Percentiles rank a stretch among this genome's conserved stretches.
These are phyloP conservation scores for Bubalus kerabau DNA, from an alignment of 2,113 vertebrate species.

Conservation along the genomic window DNA sequence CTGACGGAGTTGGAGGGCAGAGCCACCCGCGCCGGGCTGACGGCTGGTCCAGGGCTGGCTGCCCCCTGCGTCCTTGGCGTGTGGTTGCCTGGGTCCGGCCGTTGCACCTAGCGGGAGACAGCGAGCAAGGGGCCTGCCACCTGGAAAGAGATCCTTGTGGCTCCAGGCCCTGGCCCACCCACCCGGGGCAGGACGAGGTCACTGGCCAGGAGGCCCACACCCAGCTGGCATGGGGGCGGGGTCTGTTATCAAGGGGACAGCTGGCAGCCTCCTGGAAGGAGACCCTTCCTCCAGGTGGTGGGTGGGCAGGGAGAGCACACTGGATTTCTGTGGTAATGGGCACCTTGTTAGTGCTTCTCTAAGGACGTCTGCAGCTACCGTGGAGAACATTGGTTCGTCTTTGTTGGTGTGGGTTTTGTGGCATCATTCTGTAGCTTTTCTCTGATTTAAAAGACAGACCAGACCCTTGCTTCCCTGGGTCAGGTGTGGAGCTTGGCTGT, in stretches of 20 bases:
- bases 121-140: not conserved
- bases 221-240: not conserved
- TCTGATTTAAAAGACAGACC: too few relatives aligned
- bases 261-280: not conserved
- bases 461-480: fast-evolving
- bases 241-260: not conserved
- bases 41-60: not conserved
- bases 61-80: not conserved
- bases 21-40: too few relatives aligned
- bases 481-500: not conserved
- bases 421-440: fast-evolving
- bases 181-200: not conserved
- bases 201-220: fast-evolving
- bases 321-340: fast-evolving
- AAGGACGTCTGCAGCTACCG: fast-evolving
- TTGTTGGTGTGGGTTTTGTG: fast-evolving
- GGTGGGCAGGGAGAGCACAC: fast-evolving
- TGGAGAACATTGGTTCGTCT: fast-evolving
- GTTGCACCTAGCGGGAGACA: not conserved
- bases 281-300: not conserved
- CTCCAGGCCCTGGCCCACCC: not conserved
- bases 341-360: fast-evolving
- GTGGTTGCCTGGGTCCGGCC: not conserved
- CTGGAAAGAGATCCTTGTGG: fast-evolving
- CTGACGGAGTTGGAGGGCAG: not conserved